These are phyloP conservation scores for Dicranocentrus wangi DNA, from an alignment of 2,888 invertebrate species.

Conservation along the genomic window DNA sequence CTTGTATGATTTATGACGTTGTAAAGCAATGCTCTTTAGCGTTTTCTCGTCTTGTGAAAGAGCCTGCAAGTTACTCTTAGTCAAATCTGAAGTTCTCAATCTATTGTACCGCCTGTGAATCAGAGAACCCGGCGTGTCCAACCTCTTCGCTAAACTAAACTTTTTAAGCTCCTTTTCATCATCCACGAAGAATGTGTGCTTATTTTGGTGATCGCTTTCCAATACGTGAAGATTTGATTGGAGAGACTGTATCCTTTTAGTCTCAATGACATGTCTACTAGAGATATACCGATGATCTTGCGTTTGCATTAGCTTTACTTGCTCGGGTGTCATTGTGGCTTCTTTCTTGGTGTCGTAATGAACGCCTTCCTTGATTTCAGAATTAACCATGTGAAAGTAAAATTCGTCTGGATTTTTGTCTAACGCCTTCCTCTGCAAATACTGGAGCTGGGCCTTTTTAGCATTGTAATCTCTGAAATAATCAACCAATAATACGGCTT, in stretches of 20 bases:
- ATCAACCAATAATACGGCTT: too few relatives aligned
- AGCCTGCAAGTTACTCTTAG: slow-evolving; percentile 65
- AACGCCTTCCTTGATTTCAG: slow-evolving; percentile 78
- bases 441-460: slow-evolving; percentile 87
- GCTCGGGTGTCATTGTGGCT: slow-evolving; percentile 86
- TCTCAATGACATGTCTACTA: slow-evolving; percentile 88
- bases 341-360: slow-evolving; percentile 82
- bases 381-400: slow-evolving; percentile 97
- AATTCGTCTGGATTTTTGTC: slow-evolving; percentile 99
- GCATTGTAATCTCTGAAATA: slow-evolving; percentile 81
- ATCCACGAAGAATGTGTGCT: slow-evolving; percentile 87
- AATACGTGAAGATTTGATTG: slow-evolving; percentile 88
- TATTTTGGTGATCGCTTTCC: slow-evolving; percentile 83
- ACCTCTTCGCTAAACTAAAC: slow-evolving; percentile 82
- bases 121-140: slow-evolving; percentile 85
- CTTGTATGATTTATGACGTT: slow-evolving; percentile 81
- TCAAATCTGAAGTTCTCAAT: slow-evolving; percentile 78
- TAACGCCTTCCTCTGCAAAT: slow-evolving; percentile 87
- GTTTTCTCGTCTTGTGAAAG: slow-evolving; percentile 76
- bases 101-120: slow-evolving; percentile 83
- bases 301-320: slow-evolving; percentile 90
- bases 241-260: slow-evolving; percentile 83
- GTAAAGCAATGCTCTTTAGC: slow-evolving; percentile 78
- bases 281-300: slow-evolving; percentile 93
- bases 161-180: slow-evolving; percentile 78